These are phyloP conservation scores for Campoplex capitator DNA, from an alignment of 2,888 invertebrate species.

Conservation along the genomic window DNA sequence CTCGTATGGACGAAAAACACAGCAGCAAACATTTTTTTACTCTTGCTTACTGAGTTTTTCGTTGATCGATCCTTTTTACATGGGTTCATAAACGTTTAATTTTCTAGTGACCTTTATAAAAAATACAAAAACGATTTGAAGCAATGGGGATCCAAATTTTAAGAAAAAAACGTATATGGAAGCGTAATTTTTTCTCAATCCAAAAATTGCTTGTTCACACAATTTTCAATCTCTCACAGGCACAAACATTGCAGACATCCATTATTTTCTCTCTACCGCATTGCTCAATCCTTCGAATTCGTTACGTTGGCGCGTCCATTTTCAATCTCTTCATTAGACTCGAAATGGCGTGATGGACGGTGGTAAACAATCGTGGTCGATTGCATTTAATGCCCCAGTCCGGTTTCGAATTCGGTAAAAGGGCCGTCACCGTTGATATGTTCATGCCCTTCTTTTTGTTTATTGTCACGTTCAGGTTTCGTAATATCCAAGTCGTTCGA, in stretches of 20 bases:
- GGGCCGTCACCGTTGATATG: constrained; percentile 46
- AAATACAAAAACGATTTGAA: not conserved
- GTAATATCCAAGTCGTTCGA: constrained; percentile 67
- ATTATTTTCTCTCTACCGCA: not conserved
- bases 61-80: not conserved
- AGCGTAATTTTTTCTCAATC: constrained; percentile 15
- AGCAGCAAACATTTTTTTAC: no score
- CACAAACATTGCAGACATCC: not conserved
- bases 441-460: constrained; percentile 63
- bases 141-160: not conserved
- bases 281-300: constrained; percentile 1
- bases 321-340: constrained; percentile 69
- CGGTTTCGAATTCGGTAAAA: constrained; percentile 74
- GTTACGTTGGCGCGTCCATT: constrained; percentile 59
- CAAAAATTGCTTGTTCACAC: constrained; percentile 36
- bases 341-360: constrained; percentile 70
- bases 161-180: not conserved
- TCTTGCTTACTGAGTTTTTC: no score
- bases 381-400: constrained; percentile 75
- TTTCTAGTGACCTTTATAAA: not conserved
- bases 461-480: constrained; percentile 53
- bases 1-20: no score
- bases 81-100: not conserved
- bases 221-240: constrained; percentile 13
- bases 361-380: constrained; percentile 73